phyloP scores from a whole-genome alignment of 2,113 vertebrate species.

The Harpagus bidentatus region DNA sequence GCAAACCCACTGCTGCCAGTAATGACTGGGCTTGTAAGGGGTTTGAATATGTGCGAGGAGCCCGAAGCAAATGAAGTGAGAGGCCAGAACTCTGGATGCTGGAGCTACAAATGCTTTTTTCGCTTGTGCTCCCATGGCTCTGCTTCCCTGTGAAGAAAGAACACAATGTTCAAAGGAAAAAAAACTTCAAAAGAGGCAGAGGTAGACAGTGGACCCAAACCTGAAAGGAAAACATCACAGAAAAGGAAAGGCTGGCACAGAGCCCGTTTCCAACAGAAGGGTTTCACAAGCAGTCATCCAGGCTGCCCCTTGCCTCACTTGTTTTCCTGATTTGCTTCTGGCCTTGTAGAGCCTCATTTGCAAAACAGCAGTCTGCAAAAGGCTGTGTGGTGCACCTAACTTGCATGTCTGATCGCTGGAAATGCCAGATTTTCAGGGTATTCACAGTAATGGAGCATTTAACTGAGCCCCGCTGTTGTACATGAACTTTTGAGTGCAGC shows the following conservation, averaged over 20 bases:
- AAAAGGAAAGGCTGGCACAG: constrained; percentile 19
- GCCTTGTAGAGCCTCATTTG: not conserved
- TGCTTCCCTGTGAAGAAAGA: not conserved
- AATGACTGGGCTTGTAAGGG: not conserved
- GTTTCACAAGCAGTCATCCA: constrained; percentile 30
- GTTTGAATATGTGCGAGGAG: not conserved
- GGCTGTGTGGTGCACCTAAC: not conserved
- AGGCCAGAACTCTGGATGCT: constrained; percentile 1
- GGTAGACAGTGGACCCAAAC: not conserved
- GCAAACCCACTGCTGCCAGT: not conserved
- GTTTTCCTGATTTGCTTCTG: constrained; percentile 30
- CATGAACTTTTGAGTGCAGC: not conserved
- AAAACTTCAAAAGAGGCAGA: constrained; percentile 26
- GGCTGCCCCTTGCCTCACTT: constrained; percentile 12
- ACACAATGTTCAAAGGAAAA: not conserved
- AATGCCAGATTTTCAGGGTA: constrained; percentile 9
- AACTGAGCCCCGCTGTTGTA: not conserved
- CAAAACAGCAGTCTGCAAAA: constrained; percentile 8
- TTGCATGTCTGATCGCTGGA: not conserved
- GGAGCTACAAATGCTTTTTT: not conserved
- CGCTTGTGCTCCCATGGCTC: not conserved
- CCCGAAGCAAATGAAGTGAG: not conserved
- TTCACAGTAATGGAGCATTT: not conserved
- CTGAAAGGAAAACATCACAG: not conserved
- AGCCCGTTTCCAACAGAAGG: constrained; percentile 8